Evolutionary conservation across 2,888 invertebrate species (phyloP), one percentile per base, ranked within the genome.

Genomic region (Oxystoma pomonae): DNA sequence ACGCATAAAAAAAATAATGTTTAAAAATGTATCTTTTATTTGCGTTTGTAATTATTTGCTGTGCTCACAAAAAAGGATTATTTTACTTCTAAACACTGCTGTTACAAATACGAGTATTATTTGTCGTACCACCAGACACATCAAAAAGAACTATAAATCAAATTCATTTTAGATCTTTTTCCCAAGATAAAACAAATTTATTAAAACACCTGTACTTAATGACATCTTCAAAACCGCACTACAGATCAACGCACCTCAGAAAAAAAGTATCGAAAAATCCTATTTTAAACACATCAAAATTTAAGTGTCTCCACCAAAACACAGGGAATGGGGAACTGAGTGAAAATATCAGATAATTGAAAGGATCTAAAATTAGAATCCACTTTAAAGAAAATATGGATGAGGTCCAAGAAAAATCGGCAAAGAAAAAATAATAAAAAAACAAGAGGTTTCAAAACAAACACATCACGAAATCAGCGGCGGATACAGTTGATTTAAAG

Each of bases 321-420:
- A 35, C 35, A 35, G 5, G 53, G n/a, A n/a, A 9, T 53, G 16
- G n/a, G n/a, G 7, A 19, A 53, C 53, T 19, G 53, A 53, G 17
- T 19, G 53, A 53, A 53, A 53, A 53, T 19, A 19, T 19, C 3
- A 53, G 53, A 53, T 5, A 53, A 9, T 53, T 16, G 53, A 53
- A 53, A 53, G 3, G n/a, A 5, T 53, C 53, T 53, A 53, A 53
- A 53, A 53, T 53, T 53, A 53, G 53, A 16, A 53, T 9, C 53
- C 17, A 19, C 53, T 19, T 53, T 53, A 53, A 53, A 9, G 53
- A 16, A 19, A 16, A 19, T 53, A 53, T 53, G 53, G 53, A 53
- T 9, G 7, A 19, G 53, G 16, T 53, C 53, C 53, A 53, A 53
- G 53, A 53, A 53, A 17, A 16, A 19, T 17, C 17, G 7, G n/a